phyloP scores from a whole-genome alignment of 2,113 vertebrate genomes.

The Puma concolor region DNA sequence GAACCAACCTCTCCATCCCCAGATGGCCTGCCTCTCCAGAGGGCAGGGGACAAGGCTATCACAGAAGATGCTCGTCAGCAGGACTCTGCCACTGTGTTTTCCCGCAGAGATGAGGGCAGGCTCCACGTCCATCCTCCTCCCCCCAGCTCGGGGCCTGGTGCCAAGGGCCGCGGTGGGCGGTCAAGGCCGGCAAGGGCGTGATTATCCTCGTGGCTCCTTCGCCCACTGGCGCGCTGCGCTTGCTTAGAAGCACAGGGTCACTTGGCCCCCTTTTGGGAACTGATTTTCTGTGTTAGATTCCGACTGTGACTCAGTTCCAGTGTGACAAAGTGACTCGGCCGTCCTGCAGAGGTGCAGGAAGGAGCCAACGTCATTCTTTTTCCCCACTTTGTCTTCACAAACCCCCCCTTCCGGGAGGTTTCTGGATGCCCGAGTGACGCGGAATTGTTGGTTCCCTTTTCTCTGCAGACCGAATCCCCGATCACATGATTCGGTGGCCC shows the following conservation, averaged over 20 bases:
- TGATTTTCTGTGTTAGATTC: background rate
- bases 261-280: background rate
- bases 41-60: background rate
- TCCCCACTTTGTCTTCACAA: background rate
- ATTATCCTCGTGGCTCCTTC: background rate
- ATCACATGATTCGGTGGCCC: background rate
- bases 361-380: background rate
- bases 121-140: background rate
- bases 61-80: background rate
- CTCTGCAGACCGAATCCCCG: background rate
- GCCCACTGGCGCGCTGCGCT: accelerated
- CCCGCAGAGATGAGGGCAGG: background rate
- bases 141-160: background rate
- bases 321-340: background rate
- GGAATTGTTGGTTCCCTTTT: background rate
- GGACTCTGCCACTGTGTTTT: background rate
- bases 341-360: background rate
- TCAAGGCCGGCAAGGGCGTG: background rate
- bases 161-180: background rate
- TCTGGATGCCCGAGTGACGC: background rate
- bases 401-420: background rate
- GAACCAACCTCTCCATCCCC: background rate
- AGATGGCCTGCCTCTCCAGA: background rate
- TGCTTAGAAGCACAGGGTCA: background rate
- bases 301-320: background rate